Evolutionary conservation across 2,888 invertebrate genomes (phyloP).

Genomic region (Tiliacea aurago): DNA sequence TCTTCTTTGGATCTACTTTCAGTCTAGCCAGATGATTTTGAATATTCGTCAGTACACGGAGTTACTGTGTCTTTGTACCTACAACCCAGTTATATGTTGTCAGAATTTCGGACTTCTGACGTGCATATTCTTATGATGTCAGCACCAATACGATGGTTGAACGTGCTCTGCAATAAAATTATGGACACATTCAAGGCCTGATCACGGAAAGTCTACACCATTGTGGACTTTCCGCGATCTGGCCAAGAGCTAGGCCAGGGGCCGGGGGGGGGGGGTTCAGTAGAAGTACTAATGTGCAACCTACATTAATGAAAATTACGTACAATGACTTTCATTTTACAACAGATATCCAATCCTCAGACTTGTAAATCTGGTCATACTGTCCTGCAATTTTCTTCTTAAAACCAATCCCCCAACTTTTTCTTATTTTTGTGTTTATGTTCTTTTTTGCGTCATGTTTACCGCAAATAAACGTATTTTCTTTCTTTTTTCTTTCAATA

Average conservation of each 20-base stretch:
- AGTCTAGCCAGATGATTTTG: background rate
- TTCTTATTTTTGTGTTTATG: too few species aligned
- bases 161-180: background rate
- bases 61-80: background rate
- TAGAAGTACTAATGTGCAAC: too few species aligned
- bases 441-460: too few species aligned
- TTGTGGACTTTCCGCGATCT: too few species aligned
- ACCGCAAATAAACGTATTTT: too few species aligned
- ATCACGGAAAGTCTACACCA: background rate
- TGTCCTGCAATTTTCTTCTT: background rate
- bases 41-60: background rate
- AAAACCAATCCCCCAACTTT: too few species aligned
- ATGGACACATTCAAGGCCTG: background rate
- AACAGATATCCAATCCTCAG: background rate
- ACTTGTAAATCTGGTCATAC: background rate
- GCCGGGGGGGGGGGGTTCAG: too few species aligned
- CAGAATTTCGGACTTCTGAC: background rate
- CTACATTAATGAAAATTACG: too few species aligned
- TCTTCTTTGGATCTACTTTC: background rate
- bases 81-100: background rate
- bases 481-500: too few species aligned
- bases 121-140: background rate
- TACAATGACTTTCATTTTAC: background rate
- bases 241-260: too few species aligned
- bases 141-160: background rate